A percentile compares a stretch with the other conserved stretches of the same genome.
Evolutionary conservation across 2,797 vertebrate genomes (phyloP).

Genomic region (Sphenopsis melanotis): DNA sequence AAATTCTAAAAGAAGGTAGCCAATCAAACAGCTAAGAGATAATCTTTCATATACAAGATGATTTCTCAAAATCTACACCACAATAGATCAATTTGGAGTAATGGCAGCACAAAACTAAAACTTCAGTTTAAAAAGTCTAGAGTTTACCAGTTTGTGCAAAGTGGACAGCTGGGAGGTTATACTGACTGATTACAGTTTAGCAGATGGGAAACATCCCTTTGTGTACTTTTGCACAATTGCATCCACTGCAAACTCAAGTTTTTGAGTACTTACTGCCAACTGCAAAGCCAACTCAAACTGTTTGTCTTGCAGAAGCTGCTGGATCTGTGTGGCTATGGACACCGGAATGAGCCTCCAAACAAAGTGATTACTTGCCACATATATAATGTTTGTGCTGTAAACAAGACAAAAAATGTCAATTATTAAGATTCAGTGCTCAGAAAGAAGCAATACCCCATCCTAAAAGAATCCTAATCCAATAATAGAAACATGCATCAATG

Average conservation of each 20-base stretch:
- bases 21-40: background rate
- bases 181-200: background rate
- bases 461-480: background rate
- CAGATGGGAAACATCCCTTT: background rate
- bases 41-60: background rate
- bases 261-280: slow-evolving; percentile 86
- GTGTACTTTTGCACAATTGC: background rate
- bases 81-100: background rate
- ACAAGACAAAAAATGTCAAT: background rate
- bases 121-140: background rate
- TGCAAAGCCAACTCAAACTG: slow-evolving; percentile 98
- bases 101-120: background rate
- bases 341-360: slow-evolving; percentile 98
- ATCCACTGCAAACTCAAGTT: background rate
- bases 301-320: slow-evolving; percentile 96
- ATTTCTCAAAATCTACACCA: background rate
- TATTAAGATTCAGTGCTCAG: background rate
- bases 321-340: slow-evolving; percentile 94
- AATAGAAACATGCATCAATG: background rate
- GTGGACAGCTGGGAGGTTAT: background rate
- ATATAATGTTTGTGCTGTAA: slow-evolving; percentile 89
- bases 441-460: background rate
- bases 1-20: background rate
- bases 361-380: slow-evolving; percentile 98
- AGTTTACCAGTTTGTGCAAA: background rate